These are phyloP conservation scores for Simalia tracyae DNA, from an alignment of 2,797 vertebrate species.

Conservation along the genomic window DNA sequence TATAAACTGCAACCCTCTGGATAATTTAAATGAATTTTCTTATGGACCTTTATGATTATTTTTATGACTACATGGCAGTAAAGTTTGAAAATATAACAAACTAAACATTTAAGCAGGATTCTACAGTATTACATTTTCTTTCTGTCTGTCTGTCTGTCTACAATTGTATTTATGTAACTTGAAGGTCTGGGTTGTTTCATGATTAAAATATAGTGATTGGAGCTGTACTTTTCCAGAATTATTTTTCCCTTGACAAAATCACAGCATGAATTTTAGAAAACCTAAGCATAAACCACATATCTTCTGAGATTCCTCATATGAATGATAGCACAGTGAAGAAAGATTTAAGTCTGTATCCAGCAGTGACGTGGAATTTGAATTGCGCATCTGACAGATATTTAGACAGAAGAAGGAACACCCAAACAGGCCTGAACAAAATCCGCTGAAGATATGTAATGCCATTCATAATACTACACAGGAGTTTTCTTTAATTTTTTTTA, in stretches of 20 bases:
- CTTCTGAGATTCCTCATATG: slow-evolving; percentile 53
- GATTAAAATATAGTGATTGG: slow-evolving; percentile 15
- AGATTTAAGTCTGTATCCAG: slow-evolving; percentile 57
- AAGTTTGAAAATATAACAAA: slow-evolving; percentile 18
- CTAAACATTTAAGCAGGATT: neutral
- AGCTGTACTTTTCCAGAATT: neutral
- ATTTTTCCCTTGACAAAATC: slow-evolving; percentile 13
- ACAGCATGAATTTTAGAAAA: slow-evolving; percentile 42
- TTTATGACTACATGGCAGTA: neutral
- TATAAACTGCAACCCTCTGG: no score
- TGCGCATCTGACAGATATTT: slow-evolving; percentile 57
- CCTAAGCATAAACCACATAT: slow-evolving; percentile 46
- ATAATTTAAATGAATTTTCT: no score
- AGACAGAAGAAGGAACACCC: slow-evolving; percentile 61
- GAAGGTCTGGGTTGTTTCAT: slow-evolving; percentile 23
- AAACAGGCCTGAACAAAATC: slow-evolving; percentile 35
- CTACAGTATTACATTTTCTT: neutral
- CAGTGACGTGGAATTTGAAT: slow-evolving; percentile 53
- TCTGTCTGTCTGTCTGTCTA: neutral
- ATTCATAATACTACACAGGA: neutral
- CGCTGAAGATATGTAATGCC: slow-evolving; percentile 6
- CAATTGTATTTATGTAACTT: neutral
- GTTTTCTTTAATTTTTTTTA: neutral
- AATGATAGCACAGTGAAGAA: slow-evolving; percentile 46
- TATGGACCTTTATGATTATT: neutral